Evolutionary conservation across 2,797 vertebrate genomes (phyloP).

Genomic region (Lacerta viridis): DNA sequence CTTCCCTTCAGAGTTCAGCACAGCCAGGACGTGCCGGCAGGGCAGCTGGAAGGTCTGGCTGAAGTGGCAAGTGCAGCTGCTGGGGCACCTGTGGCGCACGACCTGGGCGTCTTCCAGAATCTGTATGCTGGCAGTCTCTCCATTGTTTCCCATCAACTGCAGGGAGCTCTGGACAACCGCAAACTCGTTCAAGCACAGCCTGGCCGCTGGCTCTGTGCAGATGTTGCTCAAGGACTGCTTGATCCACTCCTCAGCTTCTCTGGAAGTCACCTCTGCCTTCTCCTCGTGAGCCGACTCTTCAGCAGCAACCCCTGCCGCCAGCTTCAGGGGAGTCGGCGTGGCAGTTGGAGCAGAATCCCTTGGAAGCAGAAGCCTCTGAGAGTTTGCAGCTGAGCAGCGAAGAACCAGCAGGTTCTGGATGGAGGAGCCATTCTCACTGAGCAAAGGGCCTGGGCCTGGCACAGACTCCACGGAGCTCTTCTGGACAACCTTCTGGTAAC

Average conservation of each 20-base stretch:
- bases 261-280: accelerated
- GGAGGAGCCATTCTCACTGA: neutral
- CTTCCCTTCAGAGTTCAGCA: constrained; percentile 44
- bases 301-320: accelerated
- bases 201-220: constrained; percentile 54
- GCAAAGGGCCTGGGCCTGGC: accelerated
- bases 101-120: constrained; percentile 64
- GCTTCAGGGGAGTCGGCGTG: neutral
- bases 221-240: constrained; percentile 50
- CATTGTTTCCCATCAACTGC: constrained; percentile 39
- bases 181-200: constrained; percentile 67
- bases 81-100: constrained; percentile 41
- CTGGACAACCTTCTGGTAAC: neutral
- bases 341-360: neutral
- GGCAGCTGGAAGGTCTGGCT: constrained; percentile 66
- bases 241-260: constrained; percentile 45
- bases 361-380: neutral
- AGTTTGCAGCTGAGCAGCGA: accelerated
- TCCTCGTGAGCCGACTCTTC: constrained; percentile 23
- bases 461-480: accelerated
- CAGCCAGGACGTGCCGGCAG: constrained; percentile 66
- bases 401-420: neutral
- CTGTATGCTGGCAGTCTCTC: constrained; percentile 46
- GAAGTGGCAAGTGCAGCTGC: constrained; percentile 69
- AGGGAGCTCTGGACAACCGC: constrained; percentile 60